Base-by-base conservation (phyloP, 2,797 vertebrate species). In the Pogoniulus pusillus region DNA sequence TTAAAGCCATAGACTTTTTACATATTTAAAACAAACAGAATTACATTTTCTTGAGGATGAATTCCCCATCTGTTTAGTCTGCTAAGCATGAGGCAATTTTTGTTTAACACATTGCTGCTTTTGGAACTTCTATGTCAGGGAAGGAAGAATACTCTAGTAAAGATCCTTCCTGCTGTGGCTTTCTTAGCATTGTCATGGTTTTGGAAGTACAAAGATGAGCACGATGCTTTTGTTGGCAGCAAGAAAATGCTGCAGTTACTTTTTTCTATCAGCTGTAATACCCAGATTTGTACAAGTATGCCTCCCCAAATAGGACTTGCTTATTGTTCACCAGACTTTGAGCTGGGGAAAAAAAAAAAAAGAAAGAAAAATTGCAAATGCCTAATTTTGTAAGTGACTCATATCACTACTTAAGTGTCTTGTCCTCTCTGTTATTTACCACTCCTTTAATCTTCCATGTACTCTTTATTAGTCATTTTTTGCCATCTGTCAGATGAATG, bases 351-450 rank as follows among this genome's bases (percentile, higher is more conserved):
- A 75, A 63, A 34, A 49, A 6, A 68, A 85, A 70, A 75, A 70
- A 62, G n/a, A 49, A 4, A 29, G 35, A 6, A 23, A 64, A 47
- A 35, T 22, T 32, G 27, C 58, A 57, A 55, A 78, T 94, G 37
- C 69, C 78, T 88, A n/a, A 57, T 90, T 91, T 77, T 82, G 30
- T 74, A 65, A 32, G 58, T 95, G 94, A 94, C 69, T 95, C 92
- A 86, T 55, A 63, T 74, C 22, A 59, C 69, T 79, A 26, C 84
- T 23, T 49, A 26, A n/a, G 72, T 88, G 58, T 58, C 71, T 66
- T 76, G 77, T 86, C n/a, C 51, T 77, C 84, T 84, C 60, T 91
- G 70, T 88, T 95, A 91, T 90, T 92, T 93, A 60, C 85, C 69
- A 49, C 76, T 91, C 78, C 81, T 90, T 87, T 91, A 81, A 90